phyloP scores from a whole-genome alignment of 2,888 invertebrate genomes.

The Cylloceria caligata region DNA sequence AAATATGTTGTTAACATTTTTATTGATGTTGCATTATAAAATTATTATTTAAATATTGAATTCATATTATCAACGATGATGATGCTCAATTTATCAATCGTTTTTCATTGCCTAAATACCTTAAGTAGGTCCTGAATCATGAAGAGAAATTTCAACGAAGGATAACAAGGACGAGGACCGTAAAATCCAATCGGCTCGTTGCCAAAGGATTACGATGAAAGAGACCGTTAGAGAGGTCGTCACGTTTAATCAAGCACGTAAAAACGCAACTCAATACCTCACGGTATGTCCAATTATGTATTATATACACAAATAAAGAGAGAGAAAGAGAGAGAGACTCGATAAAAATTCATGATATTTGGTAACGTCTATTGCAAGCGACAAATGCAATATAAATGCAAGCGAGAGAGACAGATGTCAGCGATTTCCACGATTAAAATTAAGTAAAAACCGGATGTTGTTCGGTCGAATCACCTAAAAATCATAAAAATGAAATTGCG shows the following conservation, averaged over 20 bases:
- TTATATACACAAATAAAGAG: neutral
- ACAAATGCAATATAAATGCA: conserved; percentile 3
- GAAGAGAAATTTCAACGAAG: conserved; percentile 53
- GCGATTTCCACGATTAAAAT: conserved; percentile 25
- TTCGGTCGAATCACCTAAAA: too few species aligned
- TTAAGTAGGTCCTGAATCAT: conserved; percentile 21
- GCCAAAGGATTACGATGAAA: conserved; percentile 33
- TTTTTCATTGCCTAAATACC: neutral
- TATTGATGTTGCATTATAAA: too few species aligned
- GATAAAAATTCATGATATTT: conserved; percentile 33
- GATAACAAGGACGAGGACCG: conserved; percentile 43
- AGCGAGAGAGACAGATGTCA: neutral
- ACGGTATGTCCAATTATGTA: conserved; percentile 23
- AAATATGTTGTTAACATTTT: neutral
- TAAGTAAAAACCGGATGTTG: neutral
- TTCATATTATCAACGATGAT: too few species aligned
- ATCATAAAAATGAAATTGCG: too few species aligned
- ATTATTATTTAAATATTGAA: too few species aligned
- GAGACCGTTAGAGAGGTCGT: conserved; percentile 58
- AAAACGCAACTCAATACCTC: conserved; percentile 55
- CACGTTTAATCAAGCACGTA: conserved; percentile 65
- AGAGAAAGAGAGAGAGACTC: neutral
- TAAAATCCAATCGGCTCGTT: conserved; percentile 28
- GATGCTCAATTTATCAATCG: conserved; percentile 11
- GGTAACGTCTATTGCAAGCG: conserved; percentile 29